Evolutionary conservation across 2,888 invertebrate species (phyloP).

Genomic region (Drosophila paracracens): DNA sequence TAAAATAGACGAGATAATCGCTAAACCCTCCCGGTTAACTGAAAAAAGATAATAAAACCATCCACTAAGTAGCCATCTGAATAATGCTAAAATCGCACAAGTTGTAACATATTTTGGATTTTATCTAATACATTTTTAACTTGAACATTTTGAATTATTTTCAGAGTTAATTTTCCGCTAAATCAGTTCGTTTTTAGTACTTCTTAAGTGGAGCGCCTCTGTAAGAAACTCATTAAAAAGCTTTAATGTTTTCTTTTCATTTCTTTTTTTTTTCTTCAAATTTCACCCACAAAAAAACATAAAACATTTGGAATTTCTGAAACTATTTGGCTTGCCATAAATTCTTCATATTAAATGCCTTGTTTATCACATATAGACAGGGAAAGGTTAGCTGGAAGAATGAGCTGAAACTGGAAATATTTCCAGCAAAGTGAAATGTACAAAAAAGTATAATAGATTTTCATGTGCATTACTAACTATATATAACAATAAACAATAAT

Average conservation of each 20-base stretch:
- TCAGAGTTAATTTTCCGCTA: background rate
- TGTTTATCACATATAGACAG: conserved; percentile 7
- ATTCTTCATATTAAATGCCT: conserved; percentile 1
- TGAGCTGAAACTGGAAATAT: conserved; percentile 2
- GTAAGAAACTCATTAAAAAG: background rate
- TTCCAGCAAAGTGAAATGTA: background rate
- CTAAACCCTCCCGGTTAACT: conserved; percentile 2
- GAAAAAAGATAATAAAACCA: background rate
- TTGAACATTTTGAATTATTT: background rate
- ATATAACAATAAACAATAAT: background rate
- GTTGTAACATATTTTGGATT: background rate
- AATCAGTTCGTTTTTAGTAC: background rate
- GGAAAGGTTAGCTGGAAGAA: background rate
- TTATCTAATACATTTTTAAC: background rate
- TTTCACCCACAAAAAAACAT: background rate
- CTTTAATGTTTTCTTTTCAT: background rate
- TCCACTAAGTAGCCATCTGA: conserved; percentile 5
- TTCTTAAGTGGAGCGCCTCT: background rate
- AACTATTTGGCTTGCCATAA: conserved; percentile 6
- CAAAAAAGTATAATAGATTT: background rate
- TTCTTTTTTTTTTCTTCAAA: background rate
- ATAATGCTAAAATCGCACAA: conserved; percentile 5
- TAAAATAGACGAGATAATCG: conserved; percentile 46
- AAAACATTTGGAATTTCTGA: conserved; percentile 1
- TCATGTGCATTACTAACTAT: background rate